A percentile compares a stretch with the other conserved stretches of the same genome.
Conservation (phyloP, 2,113 vertebrate species). For the Entelurus aequoreus region DNA sequence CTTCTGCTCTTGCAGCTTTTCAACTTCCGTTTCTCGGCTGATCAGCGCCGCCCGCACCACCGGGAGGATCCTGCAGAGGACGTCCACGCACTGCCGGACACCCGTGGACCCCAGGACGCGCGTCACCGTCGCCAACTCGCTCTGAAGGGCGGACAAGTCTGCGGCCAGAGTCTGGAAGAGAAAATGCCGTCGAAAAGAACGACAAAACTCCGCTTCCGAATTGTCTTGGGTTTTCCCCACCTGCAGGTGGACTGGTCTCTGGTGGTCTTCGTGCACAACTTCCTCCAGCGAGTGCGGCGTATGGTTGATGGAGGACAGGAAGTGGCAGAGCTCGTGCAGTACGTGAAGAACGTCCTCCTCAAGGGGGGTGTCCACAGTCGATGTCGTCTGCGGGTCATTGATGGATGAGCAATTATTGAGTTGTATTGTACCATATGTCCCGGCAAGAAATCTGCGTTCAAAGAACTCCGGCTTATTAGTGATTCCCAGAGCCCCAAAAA, state of each 20-base stretch:
- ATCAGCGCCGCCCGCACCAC: constrained; percentile 57
- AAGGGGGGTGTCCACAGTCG: constrained; percentile 38
- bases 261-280: constrained; percentile 52
- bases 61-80: constrained; percentile 63
- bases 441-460: too few species aligned
- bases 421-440: too few species aligned
- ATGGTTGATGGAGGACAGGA: constrained; percentile 70
- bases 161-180: constrained; percentile 73
- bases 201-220: too few species aligned
- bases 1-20: constrained; percentile 66
- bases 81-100: constrained; percentile 65
- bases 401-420: too few species aligned
- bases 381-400: constrained; percentile 35
- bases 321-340: constrained; percentile 69
- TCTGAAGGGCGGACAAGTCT: constrained; percentile 68
- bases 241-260: constrained; percentile 63
- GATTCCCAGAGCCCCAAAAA: too few species aligned
- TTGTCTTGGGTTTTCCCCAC: constrained; percentile 8
- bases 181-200: not conserved
- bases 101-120: constrained; percentile 50
- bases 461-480: too few species aligned
- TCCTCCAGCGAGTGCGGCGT: constrained; percentile 60
- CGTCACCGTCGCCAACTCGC: constrained; percentile 69
- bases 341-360: constrained; percentile 78
- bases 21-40: constrained; percentile 71